Percentiles rank a stretch among this genome's conserved stretches.
Evolutionary conservation across 1,140 invertebrate species (phyloP).

Genomic region (Nilaparvata lugens): DNA sequence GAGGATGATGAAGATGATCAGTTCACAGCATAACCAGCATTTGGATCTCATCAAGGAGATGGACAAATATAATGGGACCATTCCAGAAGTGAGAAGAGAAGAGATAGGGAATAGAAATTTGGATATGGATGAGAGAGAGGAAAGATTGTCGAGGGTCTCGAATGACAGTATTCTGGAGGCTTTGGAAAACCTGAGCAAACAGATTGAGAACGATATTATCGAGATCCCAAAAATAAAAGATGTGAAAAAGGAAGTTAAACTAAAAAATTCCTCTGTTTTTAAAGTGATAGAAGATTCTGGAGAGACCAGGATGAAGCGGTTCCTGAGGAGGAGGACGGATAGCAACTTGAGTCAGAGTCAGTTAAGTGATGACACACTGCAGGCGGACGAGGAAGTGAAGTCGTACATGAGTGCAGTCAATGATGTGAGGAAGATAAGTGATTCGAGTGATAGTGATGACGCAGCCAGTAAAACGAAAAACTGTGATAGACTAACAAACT

Average conservation of each 20-base stretch:
- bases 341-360: neutral
- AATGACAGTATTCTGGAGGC: constrained; percentile 9
- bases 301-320: neutral
- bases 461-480: neutral
- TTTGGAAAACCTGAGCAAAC: constrained; percentile 21
- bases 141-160: neutral
- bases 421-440: neutral
- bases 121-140: neutral
- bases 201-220: constrained; percentile 21
- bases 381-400: constrained; percentile 25
- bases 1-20: too few species aligned
- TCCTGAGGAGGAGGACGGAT: too few species aligned
- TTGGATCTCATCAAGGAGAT: too few species aligned
- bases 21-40: too few species aligned
- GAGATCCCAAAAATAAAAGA: constrained; percentile 2
- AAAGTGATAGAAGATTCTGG: constrained; percentile 19
- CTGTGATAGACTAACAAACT: neutral
- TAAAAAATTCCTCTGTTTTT: constrained; percentile 13
- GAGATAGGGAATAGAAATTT: neutral
- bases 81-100: neutral
- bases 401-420: constrained; percentile 25
- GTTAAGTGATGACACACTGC: constrained; percentile 25
- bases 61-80: too few species aligned
- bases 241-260: neutral
- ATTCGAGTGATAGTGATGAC: neutral